Evolutionary conservation across 92 coral and sea anemone species (phyloP), one percentile per base, ranked within the genome.

Genomic region (Umimayanthus kanabou): DNA sequence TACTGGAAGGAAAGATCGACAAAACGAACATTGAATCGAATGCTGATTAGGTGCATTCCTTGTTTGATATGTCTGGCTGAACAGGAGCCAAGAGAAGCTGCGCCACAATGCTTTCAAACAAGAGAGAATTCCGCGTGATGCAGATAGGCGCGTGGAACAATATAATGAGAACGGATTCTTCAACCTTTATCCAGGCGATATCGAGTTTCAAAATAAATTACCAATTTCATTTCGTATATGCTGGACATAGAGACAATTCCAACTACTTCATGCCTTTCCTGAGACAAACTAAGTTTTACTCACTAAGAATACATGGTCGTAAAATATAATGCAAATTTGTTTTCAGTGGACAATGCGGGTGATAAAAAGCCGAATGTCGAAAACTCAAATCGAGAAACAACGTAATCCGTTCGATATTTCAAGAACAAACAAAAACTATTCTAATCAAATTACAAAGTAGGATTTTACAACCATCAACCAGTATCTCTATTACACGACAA

Each of bases 201-300:
- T 79, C 82, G 55, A 47, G 39, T 79, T 79, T 79, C 82, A 37
- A 79, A 79, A 79, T 37, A 50, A 50, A 79, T 65, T 67, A 49
- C 53, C 53, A 25, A 3, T 40, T 40, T n/a, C 29, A 79, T 6
- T 49, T 79, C 4, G 10, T 5, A 11, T 53, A 11, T 53, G 16
- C 58, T 53, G 18, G 3, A 14, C 58, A 53, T 11, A 16, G 16
- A 10, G 18, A 22, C 53, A 49, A 79, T 23, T 26, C 40, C 4
- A 22, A 79, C 65, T 26, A 79, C 42, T 37, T 40, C 29, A 29
- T 73, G 77, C 43, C 10, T 49, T 49, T n/a, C 9, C 15, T 0
- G 30, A 25, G 26, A 13, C 55, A 4, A 49, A 26, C 39, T 25
- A n/a, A 28, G 81, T 79, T 30, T 49, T 79, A 79, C 18, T 20